A percentile compares a stretch with the other conserved stretches of the same genome.
phyloP scores from a whole-genome alignment of 2,888 invertebrate species.

The Rhynchonema sp. region DNA sequence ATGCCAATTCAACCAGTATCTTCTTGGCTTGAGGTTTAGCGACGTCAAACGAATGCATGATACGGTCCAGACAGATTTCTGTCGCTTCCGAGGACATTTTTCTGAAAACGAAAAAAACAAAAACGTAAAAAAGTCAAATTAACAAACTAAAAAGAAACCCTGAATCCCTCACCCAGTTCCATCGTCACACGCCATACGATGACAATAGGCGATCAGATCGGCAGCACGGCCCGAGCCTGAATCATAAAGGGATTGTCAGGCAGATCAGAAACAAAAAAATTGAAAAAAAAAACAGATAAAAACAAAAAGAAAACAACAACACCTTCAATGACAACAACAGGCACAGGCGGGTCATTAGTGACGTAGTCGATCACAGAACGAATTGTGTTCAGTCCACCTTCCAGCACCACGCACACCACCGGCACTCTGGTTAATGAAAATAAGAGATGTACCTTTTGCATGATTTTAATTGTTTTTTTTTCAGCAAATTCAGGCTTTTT shows the following conservation, averaged over 20 bases:
- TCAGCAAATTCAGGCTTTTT: too few relatives aligned
- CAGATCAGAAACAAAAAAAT: too few relatives aligned
- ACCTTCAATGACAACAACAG: conserved; percentile 41
- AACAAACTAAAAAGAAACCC: neutral
- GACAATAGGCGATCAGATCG: conserved; percentile 76
- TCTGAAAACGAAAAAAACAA: too few relatives aligned
- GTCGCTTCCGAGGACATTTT: conserved; percentile 62
- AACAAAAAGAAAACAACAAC: neutral
- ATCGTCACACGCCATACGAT: conserved; percentile 44
- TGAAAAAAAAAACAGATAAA: neutral
- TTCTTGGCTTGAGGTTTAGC: conserved; percentile 66
- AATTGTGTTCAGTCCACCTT: conserved; percentile 91
- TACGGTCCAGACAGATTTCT: conserved; percentile 71
- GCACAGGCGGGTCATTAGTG: conserved; percentile 81
- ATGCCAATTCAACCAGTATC: conserved; percentile 70
- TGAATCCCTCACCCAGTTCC: conserved; percentile 11
- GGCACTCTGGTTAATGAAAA: too few relatives aligned
- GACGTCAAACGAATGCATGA: conserved; percentile 81
- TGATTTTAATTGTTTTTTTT: too few relatives aligned
- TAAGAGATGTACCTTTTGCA: too few relatives aligned
- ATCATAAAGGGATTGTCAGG: too few relatives aligned
- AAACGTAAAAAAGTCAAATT: too few relatives aligned
- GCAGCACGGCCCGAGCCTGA: conserved; percentile 91
- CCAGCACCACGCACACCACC: conserved; percentile 86
- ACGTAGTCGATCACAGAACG: conserved; percentile 87